A percentile compares a stretch with the other conserved stretches of the same genome.
Conservation (phyloP, 2,888 invertebrate genomes). For the Drosophila mimetica region DNA sequence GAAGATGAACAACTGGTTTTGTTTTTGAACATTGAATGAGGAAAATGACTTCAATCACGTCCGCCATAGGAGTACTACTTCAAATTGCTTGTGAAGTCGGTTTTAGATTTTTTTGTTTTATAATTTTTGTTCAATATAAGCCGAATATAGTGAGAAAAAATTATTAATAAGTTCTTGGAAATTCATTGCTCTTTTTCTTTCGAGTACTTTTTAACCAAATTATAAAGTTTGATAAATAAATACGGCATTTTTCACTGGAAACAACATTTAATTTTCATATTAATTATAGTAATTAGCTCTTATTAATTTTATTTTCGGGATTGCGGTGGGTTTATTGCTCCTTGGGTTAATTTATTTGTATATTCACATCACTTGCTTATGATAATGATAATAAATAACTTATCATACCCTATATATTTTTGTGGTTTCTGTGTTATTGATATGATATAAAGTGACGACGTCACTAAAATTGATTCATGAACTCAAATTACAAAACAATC, state of each 20-base stretch:
- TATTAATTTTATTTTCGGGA: neutral
- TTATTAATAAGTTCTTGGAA: no score
- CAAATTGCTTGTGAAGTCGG: no score
- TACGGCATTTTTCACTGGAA: neutral
- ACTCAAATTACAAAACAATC: slow-evolving; percentile 44
- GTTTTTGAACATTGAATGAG: neutral
- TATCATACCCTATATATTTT: no score
- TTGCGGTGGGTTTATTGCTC: neutral
- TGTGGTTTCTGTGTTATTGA: no score
- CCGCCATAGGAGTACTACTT: neutral
- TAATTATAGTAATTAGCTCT: neutral
- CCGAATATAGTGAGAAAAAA: no score
- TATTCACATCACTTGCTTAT: no score
- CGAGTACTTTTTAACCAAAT: neutral
- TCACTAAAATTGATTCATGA: slow-evolving; percentile 36
- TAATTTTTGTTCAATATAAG: no score
- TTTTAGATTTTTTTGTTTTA: no score
- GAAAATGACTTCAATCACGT: slow-evolving; percentile 2
- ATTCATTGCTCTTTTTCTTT: neutral
- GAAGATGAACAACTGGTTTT: neutral
- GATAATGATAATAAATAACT: no score
- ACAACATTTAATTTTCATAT: neutral
- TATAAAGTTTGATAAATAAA: neutral
- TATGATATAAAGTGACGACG: slow-evolving; percentile 1
- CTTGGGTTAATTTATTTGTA: neutral